These are phyloP conservation scores for Antennarius striatus DNA, from an alignment of 2,113 vertebrate genomes.

Conservation along the genomic window DNA sequence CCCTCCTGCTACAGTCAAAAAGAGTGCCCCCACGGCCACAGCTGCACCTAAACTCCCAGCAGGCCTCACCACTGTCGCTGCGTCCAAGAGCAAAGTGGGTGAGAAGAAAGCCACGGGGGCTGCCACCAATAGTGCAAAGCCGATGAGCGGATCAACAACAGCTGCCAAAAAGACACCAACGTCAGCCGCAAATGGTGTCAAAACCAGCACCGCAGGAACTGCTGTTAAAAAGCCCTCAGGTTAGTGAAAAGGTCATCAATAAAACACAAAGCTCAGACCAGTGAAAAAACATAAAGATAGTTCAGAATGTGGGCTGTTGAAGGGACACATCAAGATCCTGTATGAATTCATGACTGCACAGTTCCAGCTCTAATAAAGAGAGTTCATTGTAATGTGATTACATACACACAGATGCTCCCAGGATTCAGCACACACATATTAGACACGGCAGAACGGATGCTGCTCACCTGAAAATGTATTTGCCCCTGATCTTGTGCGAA, in stretches of 20 bases:
- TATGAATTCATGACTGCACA: conserved; percentile 8
- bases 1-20: conserved; percentile 61
- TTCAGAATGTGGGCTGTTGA: not conserved
- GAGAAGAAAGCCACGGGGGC: conserved; percentile 72
- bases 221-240: conserved; percentile 72
- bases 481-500: conserved; percentile 41
- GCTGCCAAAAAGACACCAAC: conserved; percentile 66
- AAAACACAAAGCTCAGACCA: not conserved
- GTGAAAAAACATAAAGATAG: not conserved
- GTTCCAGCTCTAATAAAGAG: conserved; percentile 14
- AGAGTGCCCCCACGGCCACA: conserved; percentile 38
- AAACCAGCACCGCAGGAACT: conserved; percentile 53
- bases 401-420: conserved; percentile 13
- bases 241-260: conserved; percentile 44
- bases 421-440: conserved; percentile 39
- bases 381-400: conserved; percentile 32
- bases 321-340: not conserved
- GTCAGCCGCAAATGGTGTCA: conserved; percentile 60
- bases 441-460: conserved; percentile 43
- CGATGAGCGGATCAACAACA: conserved; percentile 40
- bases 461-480: conserved; percentile 33
- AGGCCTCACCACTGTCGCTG: not conserved
- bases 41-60: conserved; percentile 64
- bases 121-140: conserved; percentile 49
- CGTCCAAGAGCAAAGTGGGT: conserved; percentile 64